Conservation (phyloP, 2,888 invertebrate genomes). For the Hermaeophaga mercurialis region DNA sequence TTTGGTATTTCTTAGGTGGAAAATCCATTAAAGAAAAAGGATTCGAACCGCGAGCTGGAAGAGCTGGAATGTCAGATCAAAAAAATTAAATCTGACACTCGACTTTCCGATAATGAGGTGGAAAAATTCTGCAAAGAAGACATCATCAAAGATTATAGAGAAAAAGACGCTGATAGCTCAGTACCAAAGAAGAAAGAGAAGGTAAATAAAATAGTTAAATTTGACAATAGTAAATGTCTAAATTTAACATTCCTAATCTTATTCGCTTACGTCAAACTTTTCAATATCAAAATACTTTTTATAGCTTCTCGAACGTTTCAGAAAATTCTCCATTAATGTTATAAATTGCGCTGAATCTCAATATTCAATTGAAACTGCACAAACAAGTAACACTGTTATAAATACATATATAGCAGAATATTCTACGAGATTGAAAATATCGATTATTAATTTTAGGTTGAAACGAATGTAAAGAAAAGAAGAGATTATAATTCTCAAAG, state of each 20-base stretch:
- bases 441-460: constrained; percentile 53
- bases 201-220: constrained; percentile 3
- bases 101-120: constrained; percentile 45
- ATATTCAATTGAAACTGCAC: no score
- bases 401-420: no score
- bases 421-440: no score
- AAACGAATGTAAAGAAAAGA: constrained; percentile 53
- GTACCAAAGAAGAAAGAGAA: constrained; percentile 63
- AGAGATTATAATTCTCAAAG: constrained; percentile 55
- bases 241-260: no score
- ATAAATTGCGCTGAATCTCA: no score
- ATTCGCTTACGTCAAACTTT: no score
- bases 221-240: not conserved
- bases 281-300: no score
- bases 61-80: constrained; percentile 48
- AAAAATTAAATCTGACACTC: constrained; percentile 50
- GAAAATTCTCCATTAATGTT: no score
- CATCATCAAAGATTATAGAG: constrained; percentile 52
- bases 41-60: constrained; percentile 52
- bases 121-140: constrained; percentile 56
- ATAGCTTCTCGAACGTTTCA: no score
- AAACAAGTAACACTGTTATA: no score
- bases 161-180: constrained; percentile 57
- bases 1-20: constrained; percentile 17
- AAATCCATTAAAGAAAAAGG: constrained; percentile 40